Percentiles rank a stretch among this genome's conserved stretches.
Evolutionary conservation across 2,888 invertebrate species (phyloP).

Genomic region (Yponomeuta cagnagella): DNA sequence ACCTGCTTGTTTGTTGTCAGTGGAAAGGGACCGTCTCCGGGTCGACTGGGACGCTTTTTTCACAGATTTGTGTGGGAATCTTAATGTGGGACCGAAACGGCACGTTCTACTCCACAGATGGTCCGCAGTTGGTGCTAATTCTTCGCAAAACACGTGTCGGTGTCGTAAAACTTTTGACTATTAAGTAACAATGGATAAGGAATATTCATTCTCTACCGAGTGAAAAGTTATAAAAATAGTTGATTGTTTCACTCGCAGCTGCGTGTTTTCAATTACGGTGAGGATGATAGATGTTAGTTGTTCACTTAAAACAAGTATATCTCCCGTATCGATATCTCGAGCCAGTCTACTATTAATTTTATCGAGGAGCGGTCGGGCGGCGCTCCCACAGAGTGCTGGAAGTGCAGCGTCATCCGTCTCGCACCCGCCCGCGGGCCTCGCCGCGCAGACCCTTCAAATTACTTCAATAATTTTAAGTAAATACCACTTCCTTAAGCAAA

Average conservation of each 20-base stretch:
- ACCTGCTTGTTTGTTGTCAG: conserved; percentile 74
- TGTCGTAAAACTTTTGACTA: conserved; percentile 42
- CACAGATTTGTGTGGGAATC: conserved; percentile 73
- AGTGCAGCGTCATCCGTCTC: conserved; percentile 62
- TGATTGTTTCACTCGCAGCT: conserved; percentile 51
- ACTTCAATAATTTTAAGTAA: conserved; percentile 65
- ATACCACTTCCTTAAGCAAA: conserved; percentile 42
- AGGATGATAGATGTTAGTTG: conserved; percentile 61
- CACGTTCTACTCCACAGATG: conserved; percentile 71
- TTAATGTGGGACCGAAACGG: conserved; percentile 65
- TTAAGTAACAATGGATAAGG: conserved; percentile 16
- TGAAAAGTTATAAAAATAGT: conserved; percentile 26
- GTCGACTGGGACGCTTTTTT: conserved; percentile 59
- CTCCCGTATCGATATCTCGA: conserved; percentile 55
- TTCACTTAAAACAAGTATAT: conserved; percentile 60
- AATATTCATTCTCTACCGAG: background rate
- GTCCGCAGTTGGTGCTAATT: conserved; percentile 55
- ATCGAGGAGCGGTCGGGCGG: conserved; percentile 39
- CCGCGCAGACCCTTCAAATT: conserved; percentile 42
- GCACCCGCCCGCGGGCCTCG: conserved; percentile 39
- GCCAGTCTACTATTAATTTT: conserved; percentile 58
- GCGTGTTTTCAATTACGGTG: conserved; percentile 59
- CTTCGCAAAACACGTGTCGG: conserved; percentile 62
- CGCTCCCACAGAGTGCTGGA: conserved; percentile 41
- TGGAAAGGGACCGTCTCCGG: conserved; percentile 47